Base-by-base conservation (phyloP, 2,797 vertebrate species). In the Amazona finschi region DNA sequence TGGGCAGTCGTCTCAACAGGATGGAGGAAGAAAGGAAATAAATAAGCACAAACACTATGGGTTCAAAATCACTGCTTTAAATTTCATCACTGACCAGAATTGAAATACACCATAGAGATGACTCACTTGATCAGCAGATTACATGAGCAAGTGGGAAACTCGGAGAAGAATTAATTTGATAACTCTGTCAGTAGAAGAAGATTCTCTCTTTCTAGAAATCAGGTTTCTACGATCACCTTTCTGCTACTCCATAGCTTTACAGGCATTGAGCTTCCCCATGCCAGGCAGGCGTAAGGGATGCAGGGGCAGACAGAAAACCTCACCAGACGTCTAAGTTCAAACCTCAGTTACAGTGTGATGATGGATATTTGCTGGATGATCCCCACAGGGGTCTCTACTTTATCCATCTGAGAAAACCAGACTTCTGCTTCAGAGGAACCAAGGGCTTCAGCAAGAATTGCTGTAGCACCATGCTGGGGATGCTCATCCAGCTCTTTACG, bases 81-180 rank as follows among this genome's bases (percentile, higher is more conserved):
- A 90, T 21, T 77, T 81, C 70, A 47, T 64, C 67, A 50, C 66
- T 84, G 83, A 96, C 83, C 92, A 82, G 85, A 85, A 94, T 62
- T 69, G 87, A 89, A 90, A 94, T 15, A 81, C 25, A 78, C 31
- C 75, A 73, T 6, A 44, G 43, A 85, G 41, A 79, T 92, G 88
- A 91, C 47, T 92, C 80, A 91, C 81, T 91, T 70, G 57, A 85
- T 69, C 86, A 93, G 91, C 88, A 89, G 83, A 75, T 95, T 79
- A 95, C 52, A 81, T 31, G 67, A 91, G 73, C 55, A 91, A 94
- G 87, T 60, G 21, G 31, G 61, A 91, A 90, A 91, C n/a, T 78
- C 73, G 6, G 53, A 62, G 55, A 96, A 95, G 70, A 91, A 94
- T 61, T 84, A 79, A 86, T 81, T 31, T 91, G 62, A 53, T 71